phyloP scores from a whole-genome alignment of 2,888 invertebrate genomes.

The Dryococelus australis region DNA sequence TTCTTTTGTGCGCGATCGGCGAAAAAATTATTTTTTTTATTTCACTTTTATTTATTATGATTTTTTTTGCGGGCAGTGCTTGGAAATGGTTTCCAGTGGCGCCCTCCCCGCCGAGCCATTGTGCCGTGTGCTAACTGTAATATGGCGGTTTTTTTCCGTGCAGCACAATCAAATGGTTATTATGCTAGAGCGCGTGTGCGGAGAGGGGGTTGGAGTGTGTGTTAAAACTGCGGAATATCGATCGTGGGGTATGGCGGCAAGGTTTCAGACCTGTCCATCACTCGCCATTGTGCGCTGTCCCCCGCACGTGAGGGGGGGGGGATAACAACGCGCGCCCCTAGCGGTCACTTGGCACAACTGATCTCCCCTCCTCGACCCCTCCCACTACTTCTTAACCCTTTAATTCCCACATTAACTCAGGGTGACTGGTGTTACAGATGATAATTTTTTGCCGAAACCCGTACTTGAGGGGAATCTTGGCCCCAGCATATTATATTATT shows the following conservation, averaged over 20 bases:
- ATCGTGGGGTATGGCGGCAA: background rate
- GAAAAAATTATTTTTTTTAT: background rate
- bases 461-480: too few relatives aligned
- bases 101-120: background rate
- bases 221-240: slow-evolving; percentile 9
- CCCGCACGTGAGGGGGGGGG: background rate
- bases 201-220: background rate
- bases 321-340: background rate
- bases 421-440: too few relatives aligned
- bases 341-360: background rate
- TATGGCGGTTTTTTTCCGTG: slow-evolving; percentile 19
- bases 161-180: slow-evolving; percentile 6
- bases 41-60: slow-evolving; percentile 4
- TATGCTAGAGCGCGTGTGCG: background rate
- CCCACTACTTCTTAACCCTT: too few relatives aligned
- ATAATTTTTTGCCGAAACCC: too few relatives aligned
- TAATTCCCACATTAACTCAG: too few relatives aligned
- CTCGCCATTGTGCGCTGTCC: background rate
- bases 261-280: slow-evolving; percentile 16
- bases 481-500: too few relatives aligned
- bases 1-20: background rate
- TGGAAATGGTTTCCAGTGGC: slow-evolving; percentile 16
- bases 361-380: too few relatives aligned
- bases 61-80: background rate
- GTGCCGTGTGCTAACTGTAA: slow-evolving; percentile 21